Base-by-base conservation (phyloP, 2,888 invertebrate genomes). In the Meandrusa payeni region DNA sequence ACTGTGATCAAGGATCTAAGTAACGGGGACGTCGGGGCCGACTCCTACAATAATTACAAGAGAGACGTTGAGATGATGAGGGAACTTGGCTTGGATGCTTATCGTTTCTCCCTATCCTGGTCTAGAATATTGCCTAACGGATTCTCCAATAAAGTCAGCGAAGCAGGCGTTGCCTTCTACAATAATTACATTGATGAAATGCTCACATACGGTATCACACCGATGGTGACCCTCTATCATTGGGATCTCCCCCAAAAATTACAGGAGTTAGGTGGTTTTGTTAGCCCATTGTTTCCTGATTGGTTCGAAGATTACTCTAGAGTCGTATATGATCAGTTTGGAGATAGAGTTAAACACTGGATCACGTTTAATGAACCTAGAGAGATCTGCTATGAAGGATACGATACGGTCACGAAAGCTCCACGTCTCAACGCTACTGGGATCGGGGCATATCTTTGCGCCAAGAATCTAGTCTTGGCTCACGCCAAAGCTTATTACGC, bases 61-160 rank as follows among this genome's bases (percentile, higher is more conserved):
- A 85, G 89, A 23, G 78, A 79, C 45, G 62, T 79, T 0, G 54
- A 59, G 32, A 51, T 76, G 28, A 20, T 32, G 32, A 10, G 32
- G n/a, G 32, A 32, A 5, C 20, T 32, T n/a, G 32, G 32, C 2
- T 2, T 69, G 2, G 57, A 82, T 36, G 69, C 70, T 37, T 85
- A 86, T 55, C 62, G 88, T 5, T 87, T 89, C 54, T 88, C 88
- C 1, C 67, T 89, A 17, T 77, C 89, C 1, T 91, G 92, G 91
- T 55, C 89, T 0, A 64, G 91, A 22, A 70, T 92, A 17, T 59
- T 91, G 27, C 89, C 91, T 0, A 77, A 73, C 37, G 91, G 88
- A 7, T 69, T 71, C 23, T 47, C 68, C 2, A 69, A 79, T 20
- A 55, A 63, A 1, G 54, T 89, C 4, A 32, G 10, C 32, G 12